Percentiles rank a stretch among this genome's conserved stretches.
These are phyloP conservation scores for Rhopalosiphum padi DNA, from an alignment of 1,140 invertebrate genomes.

Conservation along the genomic window DNA sequence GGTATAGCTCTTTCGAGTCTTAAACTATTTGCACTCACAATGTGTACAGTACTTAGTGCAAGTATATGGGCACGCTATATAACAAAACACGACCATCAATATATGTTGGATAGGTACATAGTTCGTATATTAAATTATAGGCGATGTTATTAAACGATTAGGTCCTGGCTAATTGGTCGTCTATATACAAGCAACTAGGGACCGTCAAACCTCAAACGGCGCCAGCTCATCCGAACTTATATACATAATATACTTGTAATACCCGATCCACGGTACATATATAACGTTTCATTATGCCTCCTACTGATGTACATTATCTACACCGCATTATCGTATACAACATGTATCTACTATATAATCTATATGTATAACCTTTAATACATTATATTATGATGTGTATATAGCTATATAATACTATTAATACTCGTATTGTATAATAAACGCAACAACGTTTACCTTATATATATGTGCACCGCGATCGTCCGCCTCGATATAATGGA, in stretches of 20 bases:
- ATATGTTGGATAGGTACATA: neutral
- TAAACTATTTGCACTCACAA: too few species aligned
- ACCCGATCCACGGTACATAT: neutral
- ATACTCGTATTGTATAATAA: neutral
- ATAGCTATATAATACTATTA: neutral
- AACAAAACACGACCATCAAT: neutral
- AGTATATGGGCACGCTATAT: too few species aligned
- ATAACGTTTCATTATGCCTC: neutral
- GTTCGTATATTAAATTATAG: neutral
- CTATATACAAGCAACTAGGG: neutral
- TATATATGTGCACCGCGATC: neutral
- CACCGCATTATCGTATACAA: neutral
- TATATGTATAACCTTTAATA: neutral
- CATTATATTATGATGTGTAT: too few species aligned
- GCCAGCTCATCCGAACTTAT: neutral
- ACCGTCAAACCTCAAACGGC: neutral
- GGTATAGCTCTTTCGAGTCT: too few species aligned
- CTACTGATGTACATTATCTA: neutral
- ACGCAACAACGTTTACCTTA: neutral
- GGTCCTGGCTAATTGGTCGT: neutral
- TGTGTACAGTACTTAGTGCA: too few species aligned
- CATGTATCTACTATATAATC: neutral
- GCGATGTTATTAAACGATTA: neutral
- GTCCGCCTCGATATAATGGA: conserved; percentile 6
- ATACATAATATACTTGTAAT: neutral